These are phyloP conservation scores for Chelonus formosanus DNA, from an alignment of 2,888 invertebrate species.

Conservation along the genomic window DNA sequence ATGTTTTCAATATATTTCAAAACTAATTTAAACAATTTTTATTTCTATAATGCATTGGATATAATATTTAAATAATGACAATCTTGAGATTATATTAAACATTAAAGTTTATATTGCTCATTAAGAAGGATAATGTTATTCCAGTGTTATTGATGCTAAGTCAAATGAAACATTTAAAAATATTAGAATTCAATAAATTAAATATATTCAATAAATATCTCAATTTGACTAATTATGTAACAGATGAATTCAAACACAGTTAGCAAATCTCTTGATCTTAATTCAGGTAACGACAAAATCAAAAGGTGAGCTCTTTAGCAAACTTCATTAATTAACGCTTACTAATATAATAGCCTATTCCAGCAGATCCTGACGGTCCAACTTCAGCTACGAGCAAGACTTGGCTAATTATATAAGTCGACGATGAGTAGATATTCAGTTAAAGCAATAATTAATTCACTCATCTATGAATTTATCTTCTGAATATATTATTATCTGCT, in stretches of 20 bases:
- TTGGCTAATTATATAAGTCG: slow-evolving; percentile 20
- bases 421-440: slow-evolving; percentile 11
- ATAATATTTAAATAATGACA: too few species aligned
- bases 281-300: neutral
- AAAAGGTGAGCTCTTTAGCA: slow-evolving; percentile 1
- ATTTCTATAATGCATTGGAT: too few species aligned
- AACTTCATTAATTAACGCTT: slow-evolving; percentile 23
- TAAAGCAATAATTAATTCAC: slow-evolving; percentile 24
- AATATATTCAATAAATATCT: neutral
- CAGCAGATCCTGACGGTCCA: slow-evolving; percentile 8
- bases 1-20: too few species aligned
- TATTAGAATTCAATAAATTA: neutral
- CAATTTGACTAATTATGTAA: neutral
- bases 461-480: neutral
- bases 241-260: neutral
- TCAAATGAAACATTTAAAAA: neutral
- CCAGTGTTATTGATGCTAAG: too few species aligned
- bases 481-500: neutral
- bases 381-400: slow-evolving; percentile 3
- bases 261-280: slow-evolving; percentile 1
- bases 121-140: too few species aligned
- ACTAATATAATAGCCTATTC: slow-evolving; percentile 25
- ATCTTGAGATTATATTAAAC: too few species aligned
- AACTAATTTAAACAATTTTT: too few species aligned
- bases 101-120: too few species aligned